Evolutionary conservation across 2,888 invertebrate genomes (phyloP).

Genomic region (Drosophila robusta): DNA sequence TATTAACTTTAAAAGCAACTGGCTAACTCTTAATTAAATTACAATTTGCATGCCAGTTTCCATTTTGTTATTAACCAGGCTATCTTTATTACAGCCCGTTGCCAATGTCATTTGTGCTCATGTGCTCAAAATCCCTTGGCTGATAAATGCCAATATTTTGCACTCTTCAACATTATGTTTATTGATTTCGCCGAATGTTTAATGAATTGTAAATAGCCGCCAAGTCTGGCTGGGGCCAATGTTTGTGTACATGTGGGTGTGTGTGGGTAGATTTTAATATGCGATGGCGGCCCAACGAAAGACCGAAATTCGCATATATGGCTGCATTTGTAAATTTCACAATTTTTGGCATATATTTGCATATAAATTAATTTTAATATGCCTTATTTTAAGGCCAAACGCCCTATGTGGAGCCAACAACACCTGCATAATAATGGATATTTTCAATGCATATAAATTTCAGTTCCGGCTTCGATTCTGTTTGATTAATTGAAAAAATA

Average conservation of each 20-base stretch:
- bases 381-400: not conserved
- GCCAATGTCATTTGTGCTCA: slow-evolving; percentile 4
- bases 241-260: not conserved
- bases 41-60: not conserved
- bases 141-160: slow-evolving; percentile 17
- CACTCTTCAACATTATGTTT: slow-evolving; percentile 56
- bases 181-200: slow-evolving; percentile 59
- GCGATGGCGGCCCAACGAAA: slow-evolving; percentile 5
- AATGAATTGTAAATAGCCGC: slow-evolving; percentile 67
- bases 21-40: not conserved
- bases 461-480: not conserved
- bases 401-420: not conserved
- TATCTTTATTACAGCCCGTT: slow-evolving; percentile 12
- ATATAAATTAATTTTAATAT: slow-evolving; percentile 7
- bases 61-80: slow-evolving; percentile 5
- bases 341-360: slow-evolving; percentile 12
- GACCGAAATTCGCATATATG: slow-evolving; percentile 17
- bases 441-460: slow-evolving; percentile 15
- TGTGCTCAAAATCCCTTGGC: slow-evolving; percentile 7
- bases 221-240: not conserved
- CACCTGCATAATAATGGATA: not conserved
- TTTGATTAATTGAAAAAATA: not conserved
- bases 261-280: slow-evolving; percentile 21
- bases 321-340: slow-evolving; percentile 14
- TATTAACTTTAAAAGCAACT: not conserved